phyloP scores from a whole-genome alignment of 2,888 invertebrate genomes.

The Lobophora halterata region DNA sequence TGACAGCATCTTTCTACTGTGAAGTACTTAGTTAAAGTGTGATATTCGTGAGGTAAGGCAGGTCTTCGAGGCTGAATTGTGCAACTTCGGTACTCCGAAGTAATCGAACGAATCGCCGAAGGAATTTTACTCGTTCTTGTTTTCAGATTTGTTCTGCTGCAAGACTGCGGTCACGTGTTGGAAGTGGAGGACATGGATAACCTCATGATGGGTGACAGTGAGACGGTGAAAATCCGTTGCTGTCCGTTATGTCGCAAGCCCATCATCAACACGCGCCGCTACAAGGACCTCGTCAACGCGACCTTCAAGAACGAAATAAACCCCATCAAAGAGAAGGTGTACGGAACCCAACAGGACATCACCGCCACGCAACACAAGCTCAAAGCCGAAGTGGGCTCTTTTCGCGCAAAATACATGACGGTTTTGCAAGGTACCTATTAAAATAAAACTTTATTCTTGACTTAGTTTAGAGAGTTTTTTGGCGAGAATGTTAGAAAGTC shows the following conservation, averaged over 20 bases:
- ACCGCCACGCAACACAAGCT: slow-evolving; percentile 34
- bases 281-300: slow-evolving; percentile 74
- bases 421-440: slow-evolving; percentile 29
- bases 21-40: too few relatives aligned
- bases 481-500: too few relatives aligned
- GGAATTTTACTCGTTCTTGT: slow-evolving; percentile 5
- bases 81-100: too few relatives aligned
- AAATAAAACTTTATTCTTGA: too few relatives aligned
- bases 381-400: slow-evolving; percentile 17
- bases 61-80: too few relatives aligned
- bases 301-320: slow-evolving; percentile 61
- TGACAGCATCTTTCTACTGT: too few relatives aligned
- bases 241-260: slow-evolving; percentile 83
- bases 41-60: too few relatives aligned
- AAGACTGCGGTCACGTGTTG: slow-evolving; percentile 76
- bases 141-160: slow-evolving; percentile 73
- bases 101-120: neutral
- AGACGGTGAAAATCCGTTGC: slow-evolving; percentile 49
- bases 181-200: slow-evolving; percentile 69
- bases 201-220: slow-evolving; percentile 55
- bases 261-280: slow-evolving; percentile 79
- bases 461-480: too few relatives aligned
- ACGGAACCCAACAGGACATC: slow-evolving; percentile 52
- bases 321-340: slow-evolving; percentile 60
- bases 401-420: slow-evolving; percentile 16